Percentiles rank a stretch among this genome's conserved stretches.
phyloP scores from a whole-genome alignment of 2,888 invertebrate species.

The Acronicta aceris region DNA sequence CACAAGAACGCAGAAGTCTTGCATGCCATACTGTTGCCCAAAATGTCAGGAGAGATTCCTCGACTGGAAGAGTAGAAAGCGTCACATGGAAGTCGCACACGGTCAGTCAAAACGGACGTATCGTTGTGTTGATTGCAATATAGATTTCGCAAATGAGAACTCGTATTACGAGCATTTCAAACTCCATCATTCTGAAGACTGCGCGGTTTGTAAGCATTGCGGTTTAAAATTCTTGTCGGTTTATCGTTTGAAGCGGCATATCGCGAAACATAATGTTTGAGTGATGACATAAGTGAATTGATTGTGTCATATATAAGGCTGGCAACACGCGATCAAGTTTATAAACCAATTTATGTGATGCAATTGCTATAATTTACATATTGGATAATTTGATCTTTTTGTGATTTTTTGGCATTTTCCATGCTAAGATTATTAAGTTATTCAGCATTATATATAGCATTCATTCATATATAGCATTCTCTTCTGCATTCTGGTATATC shows the following conservation, averaged over 20 bases:
- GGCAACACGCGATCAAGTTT: not conserved
- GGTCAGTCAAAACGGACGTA: conserved; percentile 72
- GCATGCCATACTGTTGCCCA: conserved; percentile 81
- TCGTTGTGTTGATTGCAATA: conserved; percentile 76
- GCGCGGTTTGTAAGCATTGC: conserved; percentile 79
- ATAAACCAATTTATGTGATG: not conserved
- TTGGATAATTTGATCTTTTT: too few species aligned
- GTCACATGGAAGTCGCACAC: conserved; percentile 79
- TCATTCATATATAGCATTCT: too few species aligned
- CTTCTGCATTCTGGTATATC: too few species aligned
- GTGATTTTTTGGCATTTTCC: too few species aligned
- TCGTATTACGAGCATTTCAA: conserved; percentile 81
- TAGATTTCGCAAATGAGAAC: conserved; percentile 73
- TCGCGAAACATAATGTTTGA: conserved; percentile 71
- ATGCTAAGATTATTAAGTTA: too few species aligned
- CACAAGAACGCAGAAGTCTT: conserved; percentile 75
- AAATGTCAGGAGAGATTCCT: conserved; percentile 79
- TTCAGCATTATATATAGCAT: too few species aligned
- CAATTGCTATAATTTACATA: not conserved
- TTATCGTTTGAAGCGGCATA: conserved; percentile 77
- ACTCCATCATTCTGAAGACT: conserved; percentile 78
- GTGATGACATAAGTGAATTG: conserved; percentile 34
- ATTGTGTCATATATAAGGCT: not conserved
- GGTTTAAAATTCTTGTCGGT: conserved; percentile 78
- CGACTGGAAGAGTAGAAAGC: conserved; percentile 74